Conservation (phyloP, 2,888 invertebrate genomes). For the Trachelus tabidus region DNA sequence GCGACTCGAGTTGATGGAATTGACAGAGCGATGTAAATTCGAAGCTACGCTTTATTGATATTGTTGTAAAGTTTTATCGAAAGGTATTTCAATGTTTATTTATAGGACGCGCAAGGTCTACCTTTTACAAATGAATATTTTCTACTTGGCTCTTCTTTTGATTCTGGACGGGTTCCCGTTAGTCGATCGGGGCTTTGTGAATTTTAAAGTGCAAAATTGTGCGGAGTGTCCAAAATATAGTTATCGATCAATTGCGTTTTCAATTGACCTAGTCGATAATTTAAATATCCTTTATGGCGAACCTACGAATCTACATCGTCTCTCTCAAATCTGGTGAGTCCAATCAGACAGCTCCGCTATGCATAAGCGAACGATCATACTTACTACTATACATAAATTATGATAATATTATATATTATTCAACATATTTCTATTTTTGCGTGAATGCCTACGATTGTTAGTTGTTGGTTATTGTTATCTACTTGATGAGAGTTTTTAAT, state of each 20-base stretch:
- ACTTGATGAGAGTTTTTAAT: constrained; percentile 63
- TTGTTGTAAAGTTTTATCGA: too few relatives aligned
- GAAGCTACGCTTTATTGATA: background rate
- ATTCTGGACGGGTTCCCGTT: too few relatives aligned
- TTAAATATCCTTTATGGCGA: too few relatives aligned
- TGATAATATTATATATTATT: constrained; percentile 52
- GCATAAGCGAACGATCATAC: constrained; percentile 50
- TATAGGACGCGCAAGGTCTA: too few relatives aligned
- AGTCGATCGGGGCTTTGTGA: too few relatives aligned
- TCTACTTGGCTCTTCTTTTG: too few relatives aligned
- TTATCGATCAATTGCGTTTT: too few relatives aligned
- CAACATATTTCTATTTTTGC: constrained; percentile 61
- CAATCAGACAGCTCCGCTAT: constrained; percentile 27
- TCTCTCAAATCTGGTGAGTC: constrained; percentile 23
- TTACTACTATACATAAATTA: constrained; percentile 52
- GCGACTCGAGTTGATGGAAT: constrained; percentile 46
- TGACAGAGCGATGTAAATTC: constrained; percentile 21
- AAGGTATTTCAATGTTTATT: too few relatives aligned
- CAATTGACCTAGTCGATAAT: too few relatives aligned
- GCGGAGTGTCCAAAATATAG: too few relatives aligned
- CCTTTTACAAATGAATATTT: too few relatives aligned
- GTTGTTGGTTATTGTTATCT: constrained; percentile 65
- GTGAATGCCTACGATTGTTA: constrained; percentile 63
- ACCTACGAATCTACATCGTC: constrained; percentile 9
- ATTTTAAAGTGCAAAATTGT: too few relatives aligned